Percentiles rank a stretch among this genome's conserved stretches.
phyloP scores from a whole-genome alignment of 2,113 vertebrate genomes.

The Hippocampus mohnikei region DNA sequence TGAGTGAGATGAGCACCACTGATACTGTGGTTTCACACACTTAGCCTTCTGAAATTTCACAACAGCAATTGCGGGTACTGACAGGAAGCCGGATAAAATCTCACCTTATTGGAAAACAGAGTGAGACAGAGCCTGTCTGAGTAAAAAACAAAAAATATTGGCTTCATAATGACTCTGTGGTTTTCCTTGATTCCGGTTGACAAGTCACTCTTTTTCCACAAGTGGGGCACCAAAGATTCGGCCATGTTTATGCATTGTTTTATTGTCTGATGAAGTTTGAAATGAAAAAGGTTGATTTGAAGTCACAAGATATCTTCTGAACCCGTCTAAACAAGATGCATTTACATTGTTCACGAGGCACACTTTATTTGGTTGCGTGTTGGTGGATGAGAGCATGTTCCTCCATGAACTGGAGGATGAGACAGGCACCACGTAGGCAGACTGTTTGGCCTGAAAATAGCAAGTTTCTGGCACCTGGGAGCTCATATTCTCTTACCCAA shows the following conservation, averaged over 20 bases:
- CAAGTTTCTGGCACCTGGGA: slow-evolving; percentile 28
- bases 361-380: not conserved
- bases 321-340: not conserved
- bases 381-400: slow-evolving; percentile 1
- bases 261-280: slow-evolving; percentile 40
- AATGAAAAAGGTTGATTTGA: slow-evolving; percentile 18
- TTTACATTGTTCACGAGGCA: not conserved
- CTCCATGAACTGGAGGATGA: slow-evolving; percentile 37
- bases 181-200: slow-evolving; percentile 58
- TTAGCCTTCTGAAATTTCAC: slow-evolving; percentile 74
- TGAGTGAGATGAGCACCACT: slow-evolving; percentile 62
- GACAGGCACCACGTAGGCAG: slow-evolving; percentile 52
- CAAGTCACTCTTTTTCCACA: slow-evolving; percentile 52
- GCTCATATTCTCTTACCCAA: slow-evolving; percentile 27
- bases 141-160: slow-evolving; percentile 37
- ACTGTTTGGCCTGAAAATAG: slow-evolving; percentile 50
- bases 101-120: slow-evolving; percentile 63
- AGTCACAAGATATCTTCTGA: not conserved
- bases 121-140: slow-evolving; percentile 28
- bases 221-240: slow-evolving; percentile 41
- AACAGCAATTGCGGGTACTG: slow-evolving; percentile 68
- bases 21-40: slow-evolving; percentile 71
- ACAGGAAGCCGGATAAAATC: slow-evolving; percentile 67
- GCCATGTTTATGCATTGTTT: slow-evolving; percentile 23
- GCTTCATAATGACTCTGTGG: slow-evolving; percentile 55